Conservation (phyloP, 2,797 vertebrate genomes). For the Liparis tanakae region DNA sequence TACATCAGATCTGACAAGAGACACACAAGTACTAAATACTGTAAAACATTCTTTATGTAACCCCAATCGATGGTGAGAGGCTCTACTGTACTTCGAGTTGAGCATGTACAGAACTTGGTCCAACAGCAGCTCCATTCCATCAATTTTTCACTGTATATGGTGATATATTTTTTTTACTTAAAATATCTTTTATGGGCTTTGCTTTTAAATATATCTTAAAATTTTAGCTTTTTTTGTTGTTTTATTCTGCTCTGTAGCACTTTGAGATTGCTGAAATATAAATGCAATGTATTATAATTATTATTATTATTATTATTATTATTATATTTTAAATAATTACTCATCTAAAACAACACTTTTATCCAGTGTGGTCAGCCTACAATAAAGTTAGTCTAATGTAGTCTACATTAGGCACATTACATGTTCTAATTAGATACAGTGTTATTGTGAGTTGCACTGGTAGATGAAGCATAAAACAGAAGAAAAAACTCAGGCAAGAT, state of each 20-base stretch:
- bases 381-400: not conserved
- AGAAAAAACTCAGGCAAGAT: constrained; percentile 16
- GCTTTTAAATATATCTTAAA: too few relatives aligned
- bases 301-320: too few relatives aligned
- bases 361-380: not conserved
- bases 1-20: constrained; percentile 32
- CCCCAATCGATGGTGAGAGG: not conserved
- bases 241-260: too few relatives aligned
- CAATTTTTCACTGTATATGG: not conserved
- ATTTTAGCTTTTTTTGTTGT: too few relatives aligned
- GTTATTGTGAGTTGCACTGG: not conserved
- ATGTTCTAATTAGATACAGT: not conserved
- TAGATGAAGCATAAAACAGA: not conserved
- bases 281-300: too few relatives aligned
- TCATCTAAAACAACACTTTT: not conserved
- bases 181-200: too few relatives aligned
- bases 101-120: not conserved
- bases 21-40: constrained; percentile 25
- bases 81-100: not conserved
- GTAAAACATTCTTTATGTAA: constrained; percentile 3
- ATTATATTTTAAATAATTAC: not conserved
- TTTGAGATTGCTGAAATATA: too few relatives aligned
- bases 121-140: not conserved
- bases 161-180: not conserved
- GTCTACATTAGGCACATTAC: not conserved